These are phyloP conservation scores for Thrips palmi DNA, from an alignment of 1,140 invertebrate species.

Conservation along the genomic window DNA sequence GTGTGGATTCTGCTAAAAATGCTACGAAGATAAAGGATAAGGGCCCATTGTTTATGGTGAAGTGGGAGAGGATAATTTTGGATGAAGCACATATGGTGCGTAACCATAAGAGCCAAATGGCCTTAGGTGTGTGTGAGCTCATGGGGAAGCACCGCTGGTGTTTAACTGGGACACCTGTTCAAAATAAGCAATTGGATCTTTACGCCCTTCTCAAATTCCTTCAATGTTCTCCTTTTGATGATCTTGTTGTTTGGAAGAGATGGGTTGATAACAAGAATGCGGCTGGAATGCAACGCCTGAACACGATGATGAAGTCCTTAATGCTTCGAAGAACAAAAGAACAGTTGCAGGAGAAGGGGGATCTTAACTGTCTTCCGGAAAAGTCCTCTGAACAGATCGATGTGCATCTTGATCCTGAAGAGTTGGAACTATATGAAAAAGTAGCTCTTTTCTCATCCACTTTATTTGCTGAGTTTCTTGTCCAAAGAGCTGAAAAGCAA, in stretches of 20 bases:
- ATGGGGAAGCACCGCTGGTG: conserved; percentile 51
- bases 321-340: conserved; percentile 71
- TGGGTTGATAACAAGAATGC: conserved; percentile 54
- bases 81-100: conserved; percentile 87
- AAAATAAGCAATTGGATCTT: conserved; percentile 81
- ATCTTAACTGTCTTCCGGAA: conserved; percentile 39
- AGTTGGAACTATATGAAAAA: conserved; percentile 61
- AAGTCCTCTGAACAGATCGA: conserved; percentile 34
- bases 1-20: conserved; percentile 15
- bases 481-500: conserved; percentile 49
- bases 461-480: conserved; percentile 53
- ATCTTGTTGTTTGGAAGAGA: conserved; percentile 47
- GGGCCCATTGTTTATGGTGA: conserved; percentile 37
- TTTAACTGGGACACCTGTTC: conserved; percentile 86
- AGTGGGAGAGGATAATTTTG: conserved; percentile 72
- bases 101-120: conserved; percentile 63
- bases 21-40: conserved; percentile 14
- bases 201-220: conserved; percentile 77
- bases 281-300: conserved; percentile 49
- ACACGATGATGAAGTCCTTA: conserved; percentile 58
- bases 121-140: conserved; percentile 47
- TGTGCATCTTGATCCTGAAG: conserved; percentile 43
- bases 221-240: conserved; percentile 69
- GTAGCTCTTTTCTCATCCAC: conserved; percentile 26
- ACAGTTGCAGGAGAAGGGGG: conserved; percentile 41